phyloP scores from a whole-genome alignment of 2,113 vertebrate species.

The Oncorhynchus clarkii region DNA sequence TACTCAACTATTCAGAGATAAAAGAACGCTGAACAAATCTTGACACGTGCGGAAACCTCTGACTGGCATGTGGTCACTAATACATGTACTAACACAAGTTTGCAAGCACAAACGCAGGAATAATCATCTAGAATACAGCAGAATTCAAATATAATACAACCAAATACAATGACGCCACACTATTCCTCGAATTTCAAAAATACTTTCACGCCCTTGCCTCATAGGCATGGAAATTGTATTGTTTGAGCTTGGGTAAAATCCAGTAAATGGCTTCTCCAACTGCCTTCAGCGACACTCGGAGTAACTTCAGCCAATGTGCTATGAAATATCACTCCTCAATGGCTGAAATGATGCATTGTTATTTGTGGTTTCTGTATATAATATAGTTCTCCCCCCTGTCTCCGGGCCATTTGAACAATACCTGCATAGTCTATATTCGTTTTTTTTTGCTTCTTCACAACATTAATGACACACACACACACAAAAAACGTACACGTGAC shows the following conservation, averaged over 20 bases:
- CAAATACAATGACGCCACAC: conserved; percentile 42
- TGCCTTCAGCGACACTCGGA: conserved; percentile 2
- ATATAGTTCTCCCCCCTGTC: conserved; percentile 19
- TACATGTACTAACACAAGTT: neutral
- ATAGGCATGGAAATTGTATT: conserved; percentile 65
- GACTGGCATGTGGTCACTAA: conserved; percentile 19
- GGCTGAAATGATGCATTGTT: conserved; percentile 33
- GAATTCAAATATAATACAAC: neutral
- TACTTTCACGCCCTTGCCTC: conserved; percentile 38
- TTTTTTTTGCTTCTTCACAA: neutral
- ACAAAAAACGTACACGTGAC: conserved; percentile 1
- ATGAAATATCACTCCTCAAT: conserved; percentile 34
- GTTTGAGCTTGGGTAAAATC: conserved; percentile 64
- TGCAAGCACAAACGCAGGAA: neutral
- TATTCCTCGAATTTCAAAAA: neutral
- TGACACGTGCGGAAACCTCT: conserved; percentile 27
- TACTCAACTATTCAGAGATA: conserved; percentile 46
- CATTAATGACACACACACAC: neutral
- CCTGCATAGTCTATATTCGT: conserved; percentile 16
- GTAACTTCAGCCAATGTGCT: conserved; percentile 32
- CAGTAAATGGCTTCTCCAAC: conserved; percentile 58
- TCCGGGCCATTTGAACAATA: conserved; percentile 24
- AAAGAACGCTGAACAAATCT: conserved; percentile 34
- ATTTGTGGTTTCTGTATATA: conserved; percentile 19
- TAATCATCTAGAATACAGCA: neutral